Evolutionary conservation across 2,888 invertebrate genomes (phyloP).

Genomic region (Epiblema foenella): DNA sequence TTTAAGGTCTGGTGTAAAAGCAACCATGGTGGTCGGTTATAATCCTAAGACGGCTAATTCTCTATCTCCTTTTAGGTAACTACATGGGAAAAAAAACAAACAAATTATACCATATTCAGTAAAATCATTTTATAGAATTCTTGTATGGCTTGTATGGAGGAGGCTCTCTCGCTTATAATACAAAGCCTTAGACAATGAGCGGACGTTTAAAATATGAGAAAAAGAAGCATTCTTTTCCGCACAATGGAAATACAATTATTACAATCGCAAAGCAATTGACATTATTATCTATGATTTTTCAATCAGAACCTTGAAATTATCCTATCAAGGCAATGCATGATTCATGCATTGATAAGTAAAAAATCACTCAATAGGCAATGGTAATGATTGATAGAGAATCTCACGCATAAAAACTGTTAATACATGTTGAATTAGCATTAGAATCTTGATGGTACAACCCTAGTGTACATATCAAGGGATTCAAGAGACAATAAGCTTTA

Average conservation of each 20-base stretch:
- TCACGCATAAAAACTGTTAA: conserved; percentile 35
- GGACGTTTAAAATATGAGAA: conserved; percentile 73
- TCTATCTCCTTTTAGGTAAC: not conserved
- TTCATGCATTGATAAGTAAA: conserved; percentile 59
- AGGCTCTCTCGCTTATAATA: no score
- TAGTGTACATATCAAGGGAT: not conserved
- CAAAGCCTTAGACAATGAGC: conserved; percentile 69
- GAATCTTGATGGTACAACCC: conserved; percentile 12
- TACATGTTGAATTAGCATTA: conserved; percentile 45
- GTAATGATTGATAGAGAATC: conserved; percentile 41
- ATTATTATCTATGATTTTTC: conserved; percentile 26
- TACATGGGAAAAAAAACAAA: no score
- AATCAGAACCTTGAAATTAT: conserved; percentile 62
- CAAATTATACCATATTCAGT: not conserved
- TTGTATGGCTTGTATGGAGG: no score
- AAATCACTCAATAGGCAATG: conserved; percentile 56
- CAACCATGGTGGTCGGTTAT: not conserved
- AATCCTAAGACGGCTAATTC: not conserved
- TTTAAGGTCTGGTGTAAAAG: not conserved
- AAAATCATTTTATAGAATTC: not conserved
- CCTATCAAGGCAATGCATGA: conserved; percentile 64
- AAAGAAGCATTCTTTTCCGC: conserved; percentile 54
- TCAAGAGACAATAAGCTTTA: conserved; percentile 7
- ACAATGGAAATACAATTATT: conserved; percentile 48
- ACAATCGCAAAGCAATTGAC: conserved; percentile 47